These are phyloP conservation scores for Catajapyx aquilonaris DNA, from an alignment of 1,140 invertebrate species.

Conservation along the genomic window DNA sequence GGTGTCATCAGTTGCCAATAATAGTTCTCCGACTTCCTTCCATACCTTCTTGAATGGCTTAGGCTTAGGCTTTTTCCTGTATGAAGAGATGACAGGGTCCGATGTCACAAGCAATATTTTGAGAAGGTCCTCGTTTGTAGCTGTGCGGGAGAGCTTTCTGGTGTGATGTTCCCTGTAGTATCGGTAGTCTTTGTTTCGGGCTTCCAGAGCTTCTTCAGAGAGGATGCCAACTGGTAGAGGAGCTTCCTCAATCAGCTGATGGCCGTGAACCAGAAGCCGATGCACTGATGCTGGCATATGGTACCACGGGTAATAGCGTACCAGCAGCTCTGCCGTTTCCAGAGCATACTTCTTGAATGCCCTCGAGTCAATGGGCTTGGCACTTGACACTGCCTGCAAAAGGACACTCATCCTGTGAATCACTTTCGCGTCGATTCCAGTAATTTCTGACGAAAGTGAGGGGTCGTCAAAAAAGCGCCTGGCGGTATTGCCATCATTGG, in stretches of 20 bases:
- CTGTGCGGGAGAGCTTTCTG: not conserved
- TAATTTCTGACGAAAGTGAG: slow-evolving; percentile 5
- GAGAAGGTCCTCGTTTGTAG: not conserved
- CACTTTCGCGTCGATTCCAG: slow-evolving; percentile 5
- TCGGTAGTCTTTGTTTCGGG: not conserved
- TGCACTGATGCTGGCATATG: not conserved
- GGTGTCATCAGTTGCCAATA: too few species aligned
- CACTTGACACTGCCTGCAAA: slow-evolving; percentile 1
- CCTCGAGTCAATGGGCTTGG: not conserved
- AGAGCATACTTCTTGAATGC: not conserved
- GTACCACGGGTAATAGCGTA: not conserved
- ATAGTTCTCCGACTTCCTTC: too few species aligned
- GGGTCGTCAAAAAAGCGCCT: slow-evolving; percentile 10
- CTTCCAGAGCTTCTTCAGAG: not conserved
- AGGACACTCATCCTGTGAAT: not conserved
- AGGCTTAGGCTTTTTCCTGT: not conserved
- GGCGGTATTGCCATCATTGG: slow-evolving; percentile 13
- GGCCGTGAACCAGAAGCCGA: not conserved
- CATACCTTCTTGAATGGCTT: slow-evolving; percentile 1
- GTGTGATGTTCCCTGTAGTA: not conserved
- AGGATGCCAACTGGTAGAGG: not conserved
- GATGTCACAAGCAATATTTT: not conserved
- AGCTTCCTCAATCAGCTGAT: not conserved
- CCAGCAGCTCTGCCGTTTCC: not conserved
- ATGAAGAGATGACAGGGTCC: not conserved